Percentiles rank a stretch among this genome's conserved stretches.
Conservation (phyloP, 2,113 vertebrate species). For the Sminthopsis crassicaudata region DNA sequence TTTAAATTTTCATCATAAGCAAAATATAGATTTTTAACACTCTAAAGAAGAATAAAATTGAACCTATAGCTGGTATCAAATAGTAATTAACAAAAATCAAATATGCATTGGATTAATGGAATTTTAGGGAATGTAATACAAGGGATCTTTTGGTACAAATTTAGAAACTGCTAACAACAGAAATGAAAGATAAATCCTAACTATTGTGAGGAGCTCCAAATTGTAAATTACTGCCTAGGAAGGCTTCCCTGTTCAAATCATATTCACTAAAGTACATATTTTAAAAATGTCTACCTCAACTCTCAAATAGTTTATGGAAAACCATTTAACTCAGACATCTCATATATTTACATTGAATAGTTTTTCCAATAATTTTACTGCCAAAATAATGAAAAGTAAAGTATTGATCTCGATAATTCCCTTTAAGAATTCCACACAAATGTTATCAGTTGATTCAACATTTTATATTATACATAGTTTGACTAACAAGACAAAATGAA, state of each 20-base stretch:
- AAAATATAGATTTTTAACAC: slow-evolving; percentile 44
- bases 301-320: slow-evolving; percentile 8
- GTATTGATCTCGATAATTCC: slow-evolving; percentile 1
- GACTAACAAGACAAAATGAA: slow-evolving; percentile 37
- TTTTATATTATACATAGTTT: slow-evolving; percentile 23
- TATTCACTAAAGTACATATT: slow-evolving; percentile 37
- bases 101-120: slow-evolving; percentile 23
- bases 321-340: not conserved
- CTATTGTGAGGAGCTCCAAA: slow-evolving; percentile 19
- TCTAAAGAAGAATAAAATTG: slow-evolving; percentile 5
- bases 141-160: not conserved
- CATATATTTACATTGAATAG: not conserved
- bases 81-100: slow-evolving; percentile 58
- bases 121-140: slow-evolving; percentile 4
- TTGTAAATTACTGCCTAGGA: not conserved
- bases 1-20: slow-evolving; percentile 41
- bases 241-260: not conserved
- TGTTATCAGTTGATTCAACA: slow-evolving; percentile 10
- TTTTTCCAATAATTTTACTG: not conserved
- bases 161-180: slow-evolving; percentile 35
- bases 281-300: not conserved
- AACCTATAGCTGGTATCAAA: slow-evolving; percentile 21
- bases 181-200: slow-evolving; percentile 13
- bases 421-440: not conserved
- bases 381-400: slow-evolving; percentile 33